Evolutionary conservation across 2,113 vertebrate species (phyloP).

Genomic region (Anolis carolinensis): DNA sequence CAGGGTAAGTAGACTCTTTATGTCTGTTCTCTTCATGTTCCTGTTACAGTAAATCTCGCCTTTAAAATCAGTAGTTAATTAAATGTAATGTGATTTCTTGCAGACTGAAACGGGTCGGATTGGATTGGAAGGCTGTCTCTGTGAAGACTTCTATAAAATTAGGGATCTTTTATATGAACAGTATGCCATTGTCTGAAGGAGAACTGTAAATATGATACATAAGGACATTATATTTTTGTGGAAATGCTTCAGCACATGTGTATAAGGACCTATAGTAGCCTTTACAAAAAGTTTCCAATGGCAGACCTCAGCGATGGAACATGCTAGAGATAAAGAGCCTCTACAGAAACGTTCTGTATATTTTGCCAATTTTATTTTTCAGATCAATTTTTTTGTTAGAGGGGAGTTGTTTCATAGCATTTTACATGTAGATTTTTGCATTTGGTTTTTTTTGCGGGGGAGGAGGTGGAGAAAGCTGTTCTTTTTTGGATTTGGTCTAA

Average conservation of each 20-base stretch:
- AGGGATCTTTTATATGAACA: conserved; percentile 97
- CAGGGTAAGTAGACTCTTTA: conserved; percentile 81
- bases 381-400: conserved; percentile 7
- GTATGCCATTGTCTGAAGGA: conserved; percentile 91
- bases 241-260: conserved; percentile 65
- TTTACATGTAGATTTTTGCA: neutral
- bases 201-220: conserved; percentile 45
- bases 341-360: conserved; percentile 51
- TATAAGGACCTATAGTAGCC: conserved; percentile 56
- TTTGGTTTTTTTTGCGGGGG: neutral
- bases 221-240: conserved; percentile 36
- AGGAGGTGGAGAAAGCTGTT: neutral
- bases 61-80: neutral
- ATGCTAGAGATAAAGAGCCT: conserved; percentile 45
- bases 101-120: conserved; percentile 98
- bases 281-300: conserved; percentile 41
- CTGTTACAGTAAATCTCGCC: neutral
- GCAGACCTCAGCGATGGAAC: conserved; percentile 41
- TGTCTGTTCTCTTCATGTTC: neutral
- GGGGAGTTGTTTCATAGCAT: neutral
- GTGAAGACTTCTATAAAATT: conserved; percentile 98
- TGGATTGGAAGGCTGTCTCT: conserved; percentile 96
- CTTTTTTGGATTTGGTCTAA: neutral
- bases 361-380: conserved; percentile 51
- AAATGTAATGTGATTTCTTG: conserved; percentile 54